Evolutionary conservation across 2,797 vertebrate species (phyloP), one percentile per base, ranked within the genome.

Genomic region (Acomys russatus): DNA sequence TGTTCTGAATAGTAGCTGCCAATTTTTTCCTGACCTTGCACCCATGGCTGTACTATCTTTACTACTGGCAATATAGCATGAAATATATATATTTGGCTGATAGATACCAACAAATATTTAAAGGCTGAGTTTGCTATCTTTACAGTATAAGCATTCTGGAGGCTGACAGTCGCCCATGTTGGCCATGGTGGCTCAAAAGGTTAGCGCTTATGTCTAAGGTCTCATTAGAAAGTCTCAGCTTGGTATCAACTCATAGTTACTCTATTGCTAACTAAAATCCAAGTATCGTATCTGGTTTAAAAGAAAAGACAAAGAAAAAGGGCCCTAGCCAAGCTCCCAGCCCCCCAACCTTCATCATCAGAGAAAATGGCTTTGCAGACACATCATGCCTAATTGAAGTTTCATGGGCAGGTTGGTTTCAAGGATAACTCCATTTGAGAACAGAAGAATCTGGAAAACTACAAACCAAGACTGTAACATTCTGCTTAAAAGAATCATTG

Each of bases 401-500:
- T 18, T 88, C n/a, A 11, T 11, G 63, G 49, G 25, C 66, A 94
- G 85, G 30, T 83, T 7, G 5, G 3, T 76, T 88, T 79, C 54
- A 51, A 88, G 35, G 20, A 88, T 61, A 90, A 0, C 17, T 78
- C 9, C 63, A 74, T 25, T 61, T 74, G 1, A 11, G 71, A 78
- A 63, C n/a, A 64, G 28, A 82, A 11, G 18, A 71, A 1, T 7
- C 66, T 79, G 11, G 12, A 78, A 84, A 91, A 61, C 71, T 91
- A 38, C 0, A 79, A 66, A 59, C 35, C 18, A 51, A 87, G 38
- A 54, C 59, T 74, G 3, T 44, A 80, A 95, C 22, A 3, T 35
- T 91, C 88, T 14, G 12, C 88, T 92, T 73, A 90, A 97, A 66
- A 4, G 68, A 88, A 83, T 76, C 64, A 79, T 54, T 76, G 23